These are phyloP conservation scores for Eupsilia transversa DNA, from an alignment of 2,888 invertebrate species.

Conservation along the genomic window DNA sequence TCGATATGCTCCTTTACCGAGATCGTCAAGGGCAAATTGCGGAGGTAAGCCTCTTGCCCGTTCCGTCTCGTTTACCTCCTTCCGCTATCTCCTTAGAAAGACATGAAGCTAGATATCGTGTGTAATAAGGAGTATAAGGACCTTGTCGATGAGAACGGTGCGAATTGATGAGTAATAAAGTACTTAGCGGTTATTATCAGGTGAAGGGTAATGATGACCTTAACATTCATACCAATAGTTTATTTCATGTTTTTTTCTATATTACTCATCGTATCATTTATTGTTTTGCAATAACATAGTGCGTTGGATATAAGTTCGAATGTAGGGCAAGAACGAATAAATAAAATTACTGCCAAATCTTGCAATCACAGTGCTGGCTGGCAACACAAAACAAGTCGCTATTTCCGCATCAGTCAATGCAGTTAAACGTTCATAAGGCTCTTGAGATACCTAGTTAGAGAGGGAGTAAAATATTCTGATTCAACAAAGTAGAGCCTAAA, in stretches of 20 bases:
- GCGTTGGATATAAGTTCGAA: constrained; percentile 20
- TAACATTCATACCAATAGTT: constrained; percentile 24
- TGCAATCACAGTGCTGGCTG: constrained; percentile 30
- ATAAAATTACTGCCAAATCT: constrained; percentile 47
- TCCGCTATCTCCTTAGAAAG: constrained; percentile 82
- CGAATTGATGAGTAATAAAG: constrained; percentile 52
- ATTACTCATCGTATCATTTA: neutral
- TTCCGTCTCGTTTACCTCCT: constrained; percentile 72
- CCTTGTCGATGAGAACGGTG: constrained; percentile 48
- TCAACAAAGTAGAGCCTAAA: neutral
- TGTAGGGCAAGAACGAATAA: constrained; percentile 50
- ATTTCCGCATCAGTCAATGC: constrained; percentile 29
- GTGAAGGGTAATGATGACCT: constrained; percentile 47
- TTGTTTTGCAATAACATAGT: constrained; percentile 36
- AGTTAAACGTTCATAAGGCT: constrained; percentile 9
- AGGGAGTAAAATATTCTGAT: neutral
- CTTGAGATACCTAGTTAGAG: neutral
- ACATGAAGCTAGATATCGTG: constrained; percentile 62
- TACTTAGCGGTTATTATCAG: constrained; percentile 30
- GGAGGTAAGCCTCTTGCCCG: constrained; percentile 72
- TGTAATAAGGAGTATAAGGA: constrained; percentile 35
- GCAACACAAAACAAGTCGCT: constrained; percentile 25
- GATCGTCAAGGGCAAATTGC: constrained; percentile 72
- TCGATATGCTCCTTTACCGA: constrained; percentile 61
- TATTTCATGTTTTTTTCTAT: neutral